Evolutionary conservation across 2,797 vertebrate genomes (phyloP).

Genomic region (Parauchenoglanis ngamensis): DNA sequence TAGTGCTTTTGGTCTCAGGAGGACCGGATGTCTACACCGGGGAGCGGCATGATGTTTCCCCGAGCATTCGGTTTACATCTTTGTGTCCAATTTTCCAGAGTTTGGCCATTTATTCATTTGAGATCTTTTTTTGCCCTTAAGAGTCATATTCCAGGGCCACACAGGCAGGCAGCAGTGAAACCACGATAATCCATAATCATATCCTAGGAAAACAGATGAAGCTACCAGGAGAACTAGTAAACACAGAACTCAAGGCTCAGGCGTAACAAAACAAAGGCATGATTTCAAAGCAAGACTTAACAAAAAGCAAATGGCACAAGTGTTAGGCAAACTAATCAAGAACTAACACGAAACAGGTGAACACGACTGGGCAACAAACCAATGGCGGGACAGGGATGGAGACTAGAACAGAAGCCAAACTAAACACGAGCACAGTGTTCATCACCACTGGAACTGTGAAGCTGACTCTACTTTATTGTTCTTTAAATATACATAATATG

Average conservation of each 20-base stretch:
- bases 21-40: conserved; percentile 7
- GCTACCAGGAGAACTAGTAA: neutral
- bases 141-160: neutral
- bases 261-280: neutral
- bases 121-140: neutral
- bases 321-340: neutral
- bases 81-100: neutral
- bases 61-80: conserved; percentile 7
- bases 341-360: neutral
- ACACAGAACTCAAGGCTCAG: neutral
- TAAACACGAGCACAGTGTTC: neutral
- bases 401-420: neutral
- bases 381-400: neutral
- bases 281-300: neutral
- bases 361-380: too few species aligned
- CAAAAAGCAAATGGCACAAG: neutral
- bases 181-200: neutral
- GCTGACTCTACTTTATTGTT: neutral
- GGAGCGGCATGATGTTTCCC: conserved; percentile 13
- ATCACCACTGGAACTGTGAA: neutral
- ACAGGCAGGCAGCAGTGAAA: neutral
- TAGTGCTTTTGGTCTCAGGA: neutral
- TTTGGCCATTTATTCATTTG: neutral
- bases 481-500: neutral
- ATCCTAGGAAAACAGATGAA: neutral